Conservation (phyloP, 1,140 invertebrate species). For the Orchestia grillus region DNA sequence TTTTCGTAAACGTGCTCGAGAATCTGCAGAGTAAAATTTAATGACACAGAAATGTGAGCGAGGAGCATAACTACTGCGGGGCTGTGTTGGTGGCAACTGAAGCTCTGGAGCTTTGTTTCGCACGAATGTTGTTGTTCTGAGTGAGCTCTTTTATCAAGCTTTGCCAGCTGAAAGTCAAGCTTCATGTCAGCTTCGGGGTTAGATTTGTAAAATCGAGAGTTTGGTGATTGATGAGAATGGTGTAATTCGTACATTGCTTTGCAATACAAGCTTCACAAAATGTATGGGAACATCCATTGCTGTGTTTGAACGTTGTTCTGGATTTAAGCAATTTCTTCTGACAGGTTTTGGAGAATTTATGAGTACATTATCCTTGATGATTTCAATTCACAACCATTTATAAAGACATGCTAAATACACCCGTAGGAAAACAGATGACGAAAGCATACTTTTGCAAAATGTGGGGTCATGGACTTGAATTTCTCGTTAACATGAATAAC, state of each 20-base stretch:
- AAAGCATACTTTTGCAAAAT: no score
- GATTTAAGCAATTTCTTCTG: not conserved
- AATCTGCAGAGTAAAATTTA: conserved; percentile 10
- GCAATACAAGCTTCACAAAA: not conserved
- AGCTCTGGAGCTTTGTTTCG: not conserved
- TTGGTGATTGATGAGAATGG: not conserved
- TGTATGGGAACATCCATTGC: not conserved
- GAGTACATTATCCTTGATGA: not conserved
- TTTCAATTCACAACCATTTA: not conserved
- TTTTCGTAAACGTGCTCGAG: not conserved
- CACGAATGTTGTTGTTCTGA: not conserved
- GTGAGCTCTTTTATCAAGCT: not conserved
- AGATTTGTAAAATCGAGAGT: not conserved
- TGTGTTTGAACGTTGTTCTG: not conserved
- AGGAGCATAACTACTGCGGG: not conserved
- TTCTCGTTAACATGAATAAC: no score
- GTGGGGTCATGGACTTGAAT: no score
- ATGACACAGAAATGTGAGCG: not conserved
- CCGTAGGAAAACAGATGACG: no score
- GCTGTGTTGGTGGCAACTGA: not conserved
- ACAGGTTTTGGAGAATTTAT: not conserved
- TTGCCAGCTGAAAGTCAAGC: not conserved
- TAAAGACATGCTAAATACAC: not conserved
- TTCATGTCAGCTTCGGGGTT: not conserved
- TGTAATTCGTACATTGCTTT: not conserved